Base-by-base conservation (phyloP, 2,888 invertebrate genomes). In the Chloroclysta siterata region DNA sequence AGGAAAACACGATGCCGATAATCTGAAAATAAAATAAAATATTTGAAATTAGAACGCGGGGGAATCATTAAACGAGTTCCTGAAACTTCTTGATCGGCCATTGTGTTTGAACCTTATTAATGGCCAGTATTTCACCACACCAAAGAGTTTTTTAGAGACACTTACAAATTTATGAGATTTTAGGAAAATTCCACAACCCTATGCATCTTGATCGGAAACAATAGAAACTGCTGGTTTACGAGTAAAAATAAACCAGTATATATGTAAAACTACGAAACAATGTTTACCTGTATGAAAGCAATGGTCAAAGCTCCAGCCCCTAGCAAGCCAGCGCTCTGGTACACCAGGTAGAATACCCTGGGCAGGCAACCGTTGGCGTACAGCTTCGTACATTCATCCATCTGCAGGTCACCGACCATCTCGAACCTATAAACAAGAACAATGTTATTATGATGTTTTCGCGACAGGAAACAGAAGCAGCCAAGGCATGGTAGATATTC, bases 1-100 rank as follows among this genome's bases (percentile, higher is more conserved):
- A 97, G 1, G 98, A 97, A 82, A 98, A 97, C 68, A 97, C 94
- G 54, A 98, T 96, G 71, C 98, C 98, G 77, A 98, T 94, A 50
- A 98, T 90, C 97, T 97, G 89, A 54, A 93, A 94, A 71, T 22
- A 2, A 22, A 56, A 72, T n/a, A 53, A 70, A 39, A 29, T 10
- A 33, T 41, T 58, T 28, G 13, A 56, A 39, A 55, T 15, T 46
- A 14, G 36, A 22, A 62, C 44, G 50, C 39, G 11, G 11, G 1
- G 5, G 33, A 33, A 8, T 22, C 1, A 1, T 8, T 39, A 39
- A 39, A 11, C 3, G 11, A 39, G 36, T 39, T 39, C 2, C 3
- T n/a, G 36, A 39, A 39, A 11, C 11, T 11, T 39, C 36, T 39
- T 39, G 1, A 11, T 33, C 7, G 11, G 36, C 11, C 11, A 39